Conservation (phyloP, 2,888 invertebrate genomes). For the Spodoptera picta region DNA sequence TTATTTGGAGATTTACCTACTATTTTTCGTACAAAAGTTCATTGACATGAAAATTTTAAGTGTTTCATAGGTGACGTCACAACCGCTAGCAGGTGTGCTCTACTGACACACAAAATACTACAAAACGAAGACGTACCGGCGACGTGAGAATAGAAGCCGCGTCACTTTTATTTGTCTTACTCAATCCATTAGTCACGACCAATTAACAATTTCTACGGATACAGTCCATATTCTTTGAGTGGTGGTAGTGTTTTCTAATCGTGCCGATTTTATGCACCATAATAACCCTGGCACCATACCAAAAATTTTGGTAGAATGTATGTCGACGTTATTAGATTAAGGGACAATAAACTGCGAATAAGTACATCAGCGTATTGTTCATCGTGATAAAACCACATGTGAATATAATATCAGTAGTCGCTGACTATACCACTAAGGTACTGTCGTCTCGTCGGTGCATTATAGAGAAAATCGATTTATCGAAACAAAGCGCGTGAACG, state of each 20-base stretch:
- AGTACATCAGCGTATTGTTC: neutral
- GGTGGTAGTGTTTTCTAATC: slow-evolving; percentile 34
- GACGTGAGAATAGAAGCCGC: slow-evolving; percentile 57
- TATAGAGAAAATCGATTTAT: slow-evolving; percentile 7
- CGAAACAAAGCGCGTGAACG: slow-evolving; percentile 11
- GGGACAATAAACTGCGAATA: slow-evolving; percentile 15
- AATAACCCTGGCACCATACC: slow-evolving; percentile 44
- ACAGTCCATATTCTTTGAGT: slow-evolving; percentile 40
- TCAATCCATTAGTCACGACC: slow-evolving; percentile 62
- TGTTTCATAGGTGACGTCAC: slow-evolving; percentile 53
- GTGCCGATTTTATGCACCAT: slow-evolving; percentile 41
- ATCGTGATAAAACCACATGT: no score
- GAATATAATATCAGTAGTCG: slow-evolving; percentile 4
- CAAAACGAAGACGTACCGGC: slow-evolving; percentile 59
- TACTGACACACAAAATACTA: slow-evolving; percentile 66
- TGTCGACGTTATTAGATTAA: slow-evolving; percentile 21
- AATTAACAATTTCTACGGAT: slow-evolving; percentile 52
- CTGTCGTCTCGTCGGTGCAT: neutral
- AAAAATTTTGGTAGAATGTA: slow-evolving; percentile 38
- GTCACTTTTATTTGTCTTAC: slow-evolving; percentile 65
- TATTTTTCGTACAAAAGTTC: slow-evolving; percentile 25
- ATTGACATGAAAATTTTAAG: slow-evolving; percentile 32
- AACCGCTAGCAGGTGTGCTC: slow-evolving; percentile 63
- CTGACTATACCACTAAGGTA: slow-evolving; percentile 5
- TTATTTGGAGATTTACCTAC: neutral